These are phyloP conservation scores for Carcharodon carcharias DNA, from an alignment of 2,797 vertebrate genomes.

Conservation along the genomic window DNA sequence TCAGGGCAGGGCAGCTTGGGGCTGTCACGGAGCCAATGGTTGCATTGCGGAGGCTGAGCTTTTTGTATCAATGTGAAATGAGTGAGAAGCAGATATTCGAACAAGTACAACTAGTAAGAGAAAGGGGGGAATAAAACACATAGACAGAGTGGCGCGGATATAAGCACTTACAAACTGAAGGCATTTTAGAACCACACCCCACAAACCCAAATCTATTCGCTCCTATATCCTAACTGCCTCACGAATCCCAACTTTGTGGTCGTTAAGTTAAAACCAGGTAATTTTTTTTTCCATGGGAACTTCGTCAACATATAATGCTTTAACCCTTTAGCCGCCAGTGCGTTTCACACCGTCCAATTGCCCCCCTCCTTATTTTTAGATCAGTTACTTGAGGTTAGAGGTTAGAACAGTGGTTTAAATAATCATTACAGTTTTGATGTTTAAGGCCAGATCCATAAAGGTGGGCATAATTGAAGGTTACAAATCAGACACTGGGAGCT, in stretches of 20 bases:
- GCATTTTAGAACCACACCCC: slow-evolving; percentile 16
- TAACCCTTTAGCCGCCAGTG: neutral
- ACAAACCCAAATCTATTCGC: neutral
- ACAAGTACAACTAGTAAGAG: neutral
- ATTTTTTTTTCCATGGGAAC: neutral
- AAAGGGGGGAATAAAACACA: neutral
- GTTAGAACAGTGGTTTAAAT: neutral
- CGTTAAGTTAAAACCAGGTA: slow-evolving; percentile 5
- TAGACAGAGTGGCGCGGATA: neutral
- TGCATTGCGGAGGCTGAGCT: neutral
- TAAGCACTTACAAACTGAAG: neutral
- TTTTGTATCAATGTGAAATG: neutral
- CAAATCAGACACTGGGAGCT: neutral
- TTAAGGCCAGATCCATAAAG: neutral
- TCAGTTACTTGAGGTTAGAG: neutral
- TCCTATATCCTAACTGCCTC: neutral
- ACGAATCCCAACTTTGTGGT: neutral
- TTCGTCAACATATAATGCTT: neutral
- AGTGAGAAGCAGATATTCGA: slow-evolving; percentile 24
- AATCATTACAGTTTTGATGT: neutral
- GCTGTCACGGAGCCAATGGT: slow-evolving; percentile 13
- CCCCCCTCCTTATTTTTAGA: neutral
- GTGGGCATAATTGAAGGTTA: neutral
- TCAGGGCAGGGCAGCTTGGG: neutral
- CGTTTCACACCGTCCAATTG: neutral